Base-by-base conservation (phyloP, 2,113 vertebrate species). In the Lophius piscatorius region DNA sequence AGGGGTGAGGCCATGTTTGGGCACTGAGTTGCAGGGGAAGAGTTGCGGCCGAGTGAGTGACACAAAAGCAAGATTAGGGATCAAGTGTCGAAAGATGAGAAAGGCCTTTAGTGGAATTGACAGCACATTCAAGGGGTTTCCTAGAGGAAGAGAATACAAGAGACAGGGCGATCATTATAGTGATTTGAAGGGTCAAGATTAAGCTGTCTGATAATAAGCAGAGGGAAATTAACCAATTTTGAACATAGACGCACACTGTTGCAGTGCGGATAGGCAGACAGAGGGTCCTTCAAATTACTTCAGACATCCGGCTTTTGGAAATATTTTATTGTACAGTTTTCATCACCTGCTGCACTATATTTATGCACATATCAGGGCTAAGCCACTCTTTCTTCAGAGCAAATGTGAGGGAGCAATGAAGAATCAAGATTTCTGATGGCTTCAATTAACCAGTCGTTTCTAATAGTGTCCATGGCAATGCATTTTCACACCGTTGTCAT, bases 121-220 rank as follows among this genome's bases (percentile, higher is more conserved):
- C 75, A 44, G 68, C 64, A 74, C 71, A 28, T 81, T 66, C 62
- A 61, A 85, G 78, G 69, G 82, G n/a, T 64, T 82, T 79, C 78
- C 31, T 28, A 71, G 72, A 64, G 80, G 42, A 60, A 64, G 74
- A 22, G 60, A 59, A 77, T 80, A 77, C 78, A 54, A 67, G 76
- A 75, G 78, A 81, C 80, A 47, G 60, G 80, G 60, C 49, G 80
- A 87, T 82, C 21, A 66, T 85, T 81, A 74, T 28, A 49, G 49
- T 80, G 80, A 85, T 89, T 76, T 84, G 83, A 82, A 81, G 80
- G 87, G 85, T 90, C 85, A 78, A 87, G 85, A 90, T 88, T 80
- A 87, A 89, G 84, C 83, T 72, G 78, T 63, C 78, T 82, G 85
- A 89, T 88, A 87, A 87, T 80, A 76, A 81, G 81, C 64, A 47